Conservation (phyloP, 1,140 invertebrate genomes). For the Meloidogyne chitwoodi region DNA sequence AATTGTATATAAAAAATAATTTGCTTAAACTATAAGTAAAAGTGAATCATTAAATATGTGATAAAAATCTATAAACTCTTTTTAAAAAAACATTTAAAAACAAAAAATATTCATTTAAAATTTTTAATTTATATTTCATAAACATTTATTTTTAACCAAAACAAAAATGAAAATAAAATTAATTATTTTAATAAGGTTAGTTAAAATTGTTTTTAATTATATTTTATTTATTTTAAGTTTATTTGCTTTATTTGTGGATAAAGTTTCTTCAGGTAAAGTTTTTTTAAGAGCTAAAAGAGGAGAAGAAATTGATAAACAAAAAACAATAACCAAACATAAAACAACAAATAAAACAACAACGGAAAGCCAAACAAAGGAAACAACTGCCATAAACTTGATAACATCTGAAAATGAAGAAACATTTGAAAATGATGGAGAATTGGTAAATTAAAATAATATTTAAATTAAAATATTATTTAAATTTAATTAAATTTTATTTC, state of each 20-base stretch:
- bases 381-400: no score
- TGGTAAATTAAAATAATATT: no score
- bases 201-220: background rate
- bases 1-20: no score
- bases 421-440: no score
- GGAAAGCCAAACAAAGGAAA: background rate
- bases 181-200: background rate
- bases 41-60: background rate
- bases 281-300: background rate
- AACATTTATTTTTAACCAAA: background rate
- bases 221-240: background rate
- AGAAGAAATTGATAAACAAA: background rate
- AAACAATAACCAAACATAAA: background rate
- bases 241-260: background rate
- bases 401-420: no score
- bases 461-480: no score
- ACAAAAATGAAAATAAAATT: background rate
- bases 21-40: background rate
- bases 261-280: background rate
- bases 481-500: no score
- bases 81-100: background rate
- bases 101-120: background rate
- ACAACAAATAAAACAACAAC: background rate
- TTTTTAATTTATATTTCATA: background rate
- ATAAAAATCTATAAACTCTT: background rate